Conservation (phyloP, 1,140 invertebrate species). For the Tetramorium alpestre region DNA sequence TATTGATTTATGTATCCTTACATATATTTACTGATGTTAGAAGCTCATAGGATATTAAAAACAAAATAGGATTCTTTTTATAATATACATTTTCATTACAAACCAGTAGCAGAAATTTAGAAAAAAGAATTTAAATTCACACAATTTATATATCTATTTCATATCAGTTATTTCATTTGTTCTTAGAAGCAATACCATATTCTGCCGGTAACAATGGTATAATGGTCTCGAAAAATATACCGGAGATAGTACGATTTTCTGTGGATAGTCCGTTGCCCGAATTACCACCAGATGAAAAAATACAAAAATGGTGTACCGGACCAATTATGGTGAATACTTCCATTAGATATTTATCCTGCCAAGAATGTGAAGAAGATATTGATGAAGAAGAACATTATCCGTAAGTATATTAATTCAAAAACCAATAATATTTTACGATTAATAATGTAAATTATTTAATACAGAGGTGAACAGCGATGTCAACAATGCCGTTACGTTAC, state of each 20-base stretch:
- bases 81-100: background rate
- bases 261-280: slow-evolving; percentile 72
- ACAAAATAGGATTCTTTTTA: background rate
- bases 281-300: slow-evolving; percentile 74
- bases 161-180: background rate
- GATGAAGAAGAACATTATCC: slow-evolving; percentile 89
- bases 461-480: slow-evolving; percentile 90
- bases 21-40: background rate
- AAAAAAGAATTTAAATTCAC: background rate
- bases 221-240: slow-evolving; percentile 83
- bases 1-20: background rate
- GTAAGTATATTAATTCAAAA: slow-evolving; percentile 83
- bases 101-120: background rate
- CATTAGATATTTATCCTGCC: slow-evolving; percentile 84
- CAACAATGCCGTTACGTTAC: slow-evolving; percentile 91
- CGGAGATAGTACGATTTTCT: slow-evolving; percentile 80
- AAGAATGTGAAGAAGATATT: slow-evolving; percentile 90
- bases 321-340: slow-evolving; percentile 78
- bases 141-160: background rate
- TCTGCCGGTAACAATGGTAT: slow-evolving; percentile 79
- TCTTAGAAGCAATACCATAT: slow-evolving; percentile 82
- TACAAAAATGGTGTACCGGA: slow-evolving; percentile 80
- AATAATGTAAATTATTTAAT: slow-evolving; percentile 60
- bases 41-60: background rate
- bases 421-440: background rate